These are phyloP conservation scores for Folsomia manolachei DNA, from an alignment of 2,888 invertebrate genomes.

Conservation along the genomic window DNA sequence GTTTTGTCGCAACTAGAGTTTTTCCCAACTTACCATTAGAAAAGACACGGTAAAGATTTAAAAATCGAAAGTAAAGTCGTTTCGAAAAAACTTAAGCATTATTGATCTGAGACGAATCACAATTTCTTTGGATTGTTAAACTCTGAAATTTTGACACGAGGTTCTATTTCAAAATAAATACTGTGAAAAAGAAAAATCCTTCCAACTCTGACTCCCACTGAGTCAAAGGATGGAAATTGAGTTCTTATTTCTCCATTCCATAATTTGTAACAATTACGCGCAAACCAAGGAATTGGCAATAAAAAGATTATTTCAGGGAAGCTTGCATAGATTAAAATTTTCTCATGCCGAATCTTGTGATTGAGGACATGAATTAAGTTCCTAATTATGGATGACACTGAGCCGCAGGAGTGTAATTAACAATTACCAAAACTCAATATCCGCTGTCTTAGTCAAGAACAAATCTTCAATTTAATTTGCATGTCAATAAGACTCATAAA, in stretches of 20 bases:
- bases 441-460: neutral
- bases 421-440: neutral
- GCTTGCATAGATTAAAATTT: neutral
- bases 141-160: slow-evolving; percentile 2
- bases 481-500: neutral
- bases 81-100: neutral
- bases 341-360: neutral
- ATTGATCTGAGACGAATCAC: neutral
- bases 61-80: neutral
- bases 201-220: no score
- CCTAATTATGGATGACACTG: neutral
- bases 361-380: neutral
- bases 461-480: neutral
- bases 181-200: neutral
- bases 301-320: neutral
- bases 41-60: neutral
- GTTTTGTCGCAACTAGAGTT: neutral
- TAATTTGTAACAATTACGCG: neutral
- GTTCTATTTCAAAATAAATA: neutral
- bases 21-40: neutral
- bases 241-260: neutral
- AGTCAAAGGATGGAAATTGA: neutral
- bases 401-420: neutral
- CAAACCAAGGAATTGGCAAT: no score
- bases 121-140: neutral